phyloP scores from a whole-genome alignment of 2,113 vertebrate species.

The Cavia porcellus region DNA sequence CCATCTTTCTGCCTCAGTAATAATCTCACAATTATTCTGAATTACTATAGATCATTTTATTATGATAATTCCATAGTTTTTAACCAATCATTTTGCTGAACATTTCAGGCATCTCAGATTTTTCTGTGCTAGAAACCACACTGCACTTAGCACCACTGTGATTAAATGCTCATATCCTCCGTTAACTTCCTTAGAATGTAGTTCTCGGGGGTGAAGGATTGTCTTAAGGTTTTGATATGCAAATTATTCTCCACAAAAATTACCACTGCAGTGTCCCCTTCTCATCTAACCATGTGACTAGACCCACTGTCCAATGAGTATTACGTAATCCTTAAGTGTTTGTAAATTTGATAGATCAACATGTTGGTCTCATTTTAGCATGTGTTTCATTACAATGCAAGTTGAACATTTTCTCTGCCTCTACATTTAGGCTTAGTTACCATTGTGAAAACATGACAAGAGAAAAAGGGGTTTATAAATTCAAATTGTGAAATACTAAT shows the following conservation, averaged over 20 bases:
- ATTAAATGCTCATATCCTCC: neutral
- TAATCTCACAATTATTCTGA: constrained; percentile 22
- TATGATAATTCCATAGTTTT: neutral
- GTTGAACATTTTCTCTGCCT: neutral
- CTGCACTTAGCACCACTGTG: neutral
- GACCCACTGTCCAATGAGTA: neutral
- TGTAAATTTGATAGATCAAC: neutral
- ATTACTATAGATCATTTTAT: neutral
- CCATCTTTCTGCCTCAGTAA: neutral
- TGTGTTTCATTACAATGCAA: neutral
- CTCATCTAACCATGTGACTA: neutral
- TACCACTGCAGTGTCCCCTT: neutral
- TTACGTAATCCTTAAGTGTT: neutral
- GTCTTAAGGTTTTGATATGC: neutral
- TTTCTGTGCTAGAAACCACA: neutral
- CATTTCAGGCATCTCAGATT: neutral
- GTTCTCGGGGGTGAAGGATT: neutral
- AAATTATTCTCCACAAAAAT: neutral
- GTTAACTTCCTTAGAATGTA: neutral
- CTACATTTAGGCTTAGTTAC: constrained; percentile 22
- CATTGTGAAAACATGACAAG: neutral
- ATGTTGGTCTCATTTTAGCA: neutral
- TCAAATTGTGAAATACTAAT: constrained; percentile 24
- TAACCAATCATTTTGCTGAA: neutral
- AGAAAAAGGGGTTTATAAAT: neutral